These are phyloP conservation scores for Characodon lateralis DNA, from an alignment of 2,797 vertebrate species.

Conservation along the genomic window DNA sequence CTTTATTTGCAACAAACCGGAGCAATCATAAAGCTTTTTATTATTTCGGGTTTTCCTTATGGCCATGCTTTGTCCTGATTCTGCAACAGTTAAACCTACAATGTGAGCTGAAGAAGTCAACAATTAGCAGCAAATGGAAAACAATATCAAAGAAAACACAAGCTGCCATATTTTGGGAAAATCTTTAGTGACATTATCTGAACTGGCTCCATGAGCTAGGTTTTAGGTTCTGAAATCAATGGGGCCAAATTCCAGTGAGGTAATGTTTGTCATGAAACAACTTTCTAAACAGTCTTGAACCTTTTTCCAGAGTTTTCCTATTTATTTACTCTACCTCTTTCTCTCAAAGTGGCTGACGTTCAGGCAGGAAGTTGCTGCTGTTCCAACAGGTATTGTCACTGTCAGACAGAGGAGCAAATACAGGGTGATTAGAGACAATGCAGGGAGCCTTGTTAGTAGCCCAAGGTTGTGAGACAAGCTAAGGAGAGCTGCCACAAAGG, in stretches of 20 bases:
- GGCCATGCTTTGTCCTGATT: too few species aligned
- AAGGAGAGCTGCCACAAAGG: slow-evolving; percentile 50
- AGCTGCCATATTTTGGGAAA: too few species aligned
- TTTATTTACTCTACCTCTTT: not conserved
- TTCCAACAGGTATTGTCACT: slow-evolving; percentile 13
- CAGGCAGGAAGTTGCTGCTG: not conserved
- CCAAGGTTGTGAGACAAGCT: slow-evolving; percentile 46
- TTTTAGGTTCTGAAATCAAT: not conserved
- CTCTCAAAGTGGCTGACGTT: slow-evolving; percentile 14
- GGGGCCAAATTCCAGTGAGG: not conserved
- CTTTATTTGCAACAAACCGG: too few species aligned
- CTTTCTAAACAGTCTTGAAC: not conserved
- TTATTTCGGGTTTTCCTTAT: too few species aligned
- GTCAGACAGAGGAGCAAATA: slow-evolving; percentile 43
- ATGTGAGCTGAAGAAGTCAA: too few species aligned
- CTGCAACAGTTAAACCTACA: too few species aligned
- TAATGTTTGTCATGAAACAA: not conserved
- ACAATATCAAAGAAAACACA: too few species aligned
- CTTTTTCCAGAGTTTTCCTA: not conserved
- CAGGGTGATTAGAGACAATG: slow-evolving; percentile 44
- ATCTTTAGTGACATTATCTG: not conserved
- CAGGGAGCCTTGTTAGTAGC: slow-evolving; percentile 63
- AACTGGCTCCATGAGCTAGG: not conserved
- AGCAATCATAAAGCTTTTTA: too few species aligned
- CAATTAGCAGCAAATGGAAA: too few species aligned